Conservation (phyloP, 37 sponge, comb jelly and placozoan species). For the Aplysina aerophoba region DNA sequence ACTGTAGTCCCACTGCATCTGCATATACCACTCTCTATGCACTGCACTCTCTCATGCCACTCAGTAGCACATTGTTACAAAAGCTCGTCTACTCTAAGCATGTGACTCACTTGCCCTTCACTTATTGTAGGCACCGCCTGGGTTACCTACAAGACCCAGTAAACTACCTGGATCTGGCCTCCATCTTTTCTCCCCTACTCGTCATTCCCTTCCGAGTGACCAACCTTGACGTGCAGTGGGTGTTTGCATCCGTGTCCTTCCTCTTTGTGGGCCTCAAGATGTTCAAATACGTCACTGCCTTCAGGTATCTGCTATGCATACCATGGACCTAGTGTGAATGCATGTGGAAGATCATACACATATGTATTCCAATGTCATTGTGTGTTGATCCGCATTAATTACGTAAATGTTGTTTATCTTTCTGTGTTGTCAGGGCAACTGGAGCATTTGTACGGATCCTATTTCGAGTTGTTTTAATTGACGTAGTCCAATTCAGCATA, state of each 20-base stretch:
- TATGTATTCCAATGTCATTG: too few species aligned
- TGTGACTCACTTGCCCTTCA: background rate
- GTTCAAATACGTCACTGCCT: constrained; percentile 26
- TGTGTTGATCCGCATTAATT: too few species aligned
- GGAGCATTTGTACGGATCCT: constrained; percentile 67
- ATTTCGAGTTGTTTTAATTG: constrained; percentile 36
- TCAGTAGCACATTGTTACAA: too few species aligned
- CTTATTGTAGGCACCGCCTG: constrained; percentile 10
- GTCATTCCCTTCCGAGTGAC: constrained; percentile 32
- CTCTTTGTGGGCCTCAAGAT: constrained; percentile 14
- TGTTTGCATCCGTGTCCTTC: constrained; percentile 22
- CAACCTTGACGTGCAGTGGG: constrained; percentile 32
- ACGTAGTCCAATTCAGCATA: constrained; percentile 58
- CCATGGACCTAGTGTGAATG: too few species aligned
- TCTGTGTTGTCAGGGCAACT: constrained; percentile 43
- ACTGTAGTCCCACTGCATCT: too few species aligned
- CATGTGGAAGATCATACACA: too few species aligned
- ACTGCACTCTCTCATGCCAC: background rate
- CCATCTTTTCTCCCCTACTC: constrained; percentile 30
- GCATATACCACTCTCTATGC: too few species aligned
- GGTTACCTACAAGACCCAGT: constrained; percentile 8
- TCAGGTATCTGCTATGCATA: background rate
- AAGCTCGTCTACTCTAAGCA: too few species aligned
- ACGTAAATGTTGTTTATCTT: too few species aligned
- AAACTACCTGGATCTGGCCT: constrained; percentile 23